Conservation (phyloP, 2,888 invertebrate species). For the Drosophila merina region DNA sequence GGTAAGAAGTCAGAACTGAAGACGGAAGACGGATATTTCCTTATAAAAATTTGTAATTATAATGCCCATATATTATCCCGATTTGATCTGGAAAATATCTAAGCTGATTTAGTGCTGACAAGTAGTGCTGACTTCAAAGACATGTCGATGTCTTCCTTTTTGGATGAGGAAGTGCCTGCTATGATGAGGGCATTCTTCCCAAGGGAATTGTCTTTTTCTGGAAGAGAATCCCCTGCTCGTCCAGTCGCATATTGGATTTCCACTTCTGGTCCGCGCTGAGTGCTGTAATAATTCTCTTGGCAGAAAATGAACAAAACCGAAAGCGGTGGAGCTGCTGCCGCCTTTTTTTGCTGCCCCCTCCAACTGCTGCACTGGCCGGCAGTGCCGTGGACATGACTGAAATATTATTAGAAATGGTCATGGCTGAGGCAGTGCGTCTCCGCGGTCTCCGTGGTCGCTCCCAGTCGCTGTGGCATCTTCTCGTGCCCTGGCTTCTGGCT, state of each 20-base stretch:
- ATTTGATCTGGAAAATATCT: constrained; percentile 23
- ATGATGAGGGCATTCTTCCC: constrained; percentile 11
- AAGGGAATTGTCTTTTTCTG: constrained; percentile 3
- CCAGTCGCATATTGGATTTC: constrained; percentile 34
- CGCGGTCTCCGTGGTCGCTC: constrained; percentile 3
- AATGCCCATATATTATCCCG: constrained; percentile 35
- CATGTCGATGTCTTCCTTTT: constrained; percentile 26
- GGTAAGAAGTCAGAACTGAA: not conserved
- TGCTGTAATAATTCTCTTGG: constrained; percentile 69
- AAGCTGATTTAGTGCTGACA: constrained; percentile 40
- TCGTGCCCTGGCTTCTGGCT: constrained; percentile 7
- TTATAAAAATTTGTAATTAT: not conserved
- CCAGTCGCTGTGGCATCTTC: constrained; percentile 27
- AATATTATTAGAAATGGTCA: constrained; percentile 71
- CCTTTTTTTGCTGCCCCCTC: not conserved
- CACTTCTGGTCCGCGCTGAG: constrained; percentile 50
- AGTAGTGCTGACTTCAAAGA: constrained; percentile 32
- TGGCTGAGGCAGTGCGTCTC: constrained; percentile 68
- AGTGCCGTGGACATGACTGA: constrained; percentile 63
- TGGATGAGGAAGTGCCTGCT: constrained; percentile 22
- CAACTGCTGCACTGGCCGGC: constrained; percentile 60
- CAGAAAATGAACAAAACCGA: constrained; percentile 34
- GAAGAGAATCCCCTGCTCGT: constrained; percentile 21
- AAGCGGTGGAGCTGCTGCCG: constrained; percentile 43
- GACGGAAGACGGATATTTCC: not conserved